phyloP scores from a whole-genome alignment of 2,888 invertebrate genomes.

The Omphaloscelis lunosa region DNA sequence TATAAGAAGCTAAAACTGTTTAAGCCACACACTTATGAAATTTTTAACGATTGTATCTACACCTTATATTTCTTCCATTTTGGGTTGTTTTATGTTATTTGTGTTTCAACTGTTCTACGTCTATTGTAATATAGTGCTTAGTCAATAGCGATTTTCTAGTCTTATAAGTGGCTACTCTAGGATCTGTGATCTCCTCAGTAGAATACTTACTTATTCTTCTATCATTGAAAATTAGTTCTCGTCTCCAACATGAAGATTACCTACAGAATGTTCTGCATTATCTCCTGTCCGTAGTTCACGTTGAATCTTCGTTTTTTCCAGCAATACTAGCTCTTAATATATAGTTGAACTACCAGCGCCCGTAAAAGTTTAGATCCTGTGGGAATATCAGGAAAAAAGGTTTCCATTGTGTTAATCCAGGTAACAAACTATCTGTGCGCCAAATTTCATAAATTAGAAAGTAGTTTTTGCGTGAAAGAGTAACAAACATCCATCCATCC shows the following conservation, averaged over 20 bases:
- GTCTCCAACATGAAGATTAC: not conserved
- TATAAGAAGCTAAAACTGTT: not conserved
- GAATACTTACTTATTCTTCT: slow-evolving; percentile 31
- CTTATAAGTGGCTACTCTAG: not conserved
- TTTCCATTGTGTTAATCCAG: no score
- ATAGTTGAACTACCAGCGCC: no score
- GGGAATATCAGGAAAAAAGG: no score
- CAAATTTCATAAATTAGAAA: no score
- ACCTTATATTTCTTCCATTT: not conserved
- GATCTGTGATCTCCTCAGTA: not conserved
- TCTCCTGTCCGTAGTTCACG: not conserved
- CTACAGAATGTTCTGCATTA: not conserved
- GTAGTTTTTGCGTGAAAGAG: no score
- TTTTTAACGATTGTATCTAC: not conserved
- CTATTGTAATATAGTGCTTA: not conserved
- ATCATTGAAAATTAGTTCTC: no score
- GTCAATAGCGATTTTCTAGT: not conserved
- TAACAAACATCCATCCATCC: no score
- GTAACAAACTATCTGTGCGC: no score
- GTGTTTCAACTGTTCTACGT: not conserved
- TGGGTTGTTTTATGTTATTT: not conserved
- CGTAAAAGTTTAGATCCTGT: no score
- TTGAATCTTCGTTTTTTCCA: not conserved
- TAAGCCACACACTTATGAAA: not conserved
- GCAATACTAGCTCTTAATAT: no score